These are phyloP conservation scores for Rhodophaea formosa DNA, from an alignment of 2,888 invertebrate genomes.

Conservation along the genomic window DNA sequence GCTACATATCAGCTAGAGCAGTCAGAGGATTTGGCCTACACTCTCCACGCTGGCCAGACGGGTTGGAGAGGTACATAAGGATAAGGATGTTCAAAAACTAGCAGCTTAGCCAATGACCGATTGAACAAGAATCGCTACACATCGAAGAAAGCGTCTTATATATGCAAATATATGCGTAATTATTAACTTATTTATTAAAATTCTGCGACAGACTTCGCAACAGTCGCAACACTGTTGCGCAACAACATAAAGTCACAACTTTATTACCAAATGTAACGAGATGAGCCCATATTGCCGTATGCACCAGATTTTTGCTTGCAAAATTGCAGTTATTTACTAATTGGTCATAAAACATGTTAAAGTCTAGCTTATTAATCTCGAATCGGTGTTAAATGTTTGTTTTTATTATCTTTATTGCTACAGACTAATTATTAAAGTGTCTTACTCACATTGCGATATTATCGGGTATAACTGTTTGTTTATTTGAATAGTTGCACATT, in stretches of 20 bases:
- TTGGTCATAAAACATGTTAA: background rate
- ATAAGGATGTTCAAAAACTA: too few species aligned
- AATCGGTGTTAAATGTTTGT: background rate
- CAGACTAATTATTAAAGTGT: background rate
- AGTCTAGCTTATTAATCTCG: background rate
- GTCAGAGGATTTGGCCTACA: too few species aligned
- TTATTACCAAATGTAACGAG: background rate
- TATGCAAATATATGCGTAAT: background rate
- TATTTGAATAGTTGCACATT: too few species aligned
- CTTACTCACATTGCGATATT: too few species aligned
- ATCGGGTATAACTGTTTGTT: too few species aligned
- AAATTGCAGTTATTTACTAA: background rate
- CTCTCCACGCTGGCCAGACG: too few species aligned
- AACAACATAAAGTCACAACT: background rate
- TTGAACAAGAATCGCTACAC: background rate
- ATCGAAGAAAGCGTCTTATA: background rate
- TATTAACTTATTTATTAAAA: background rate
- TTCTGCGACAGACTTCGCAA: background rate
- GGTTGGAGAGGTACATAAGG: too few species aligned
- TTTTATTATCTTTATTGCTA: background rate
- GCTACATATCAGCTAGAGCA: too few species aligned
- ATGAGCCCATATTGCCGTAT: conserved; percentile 3
- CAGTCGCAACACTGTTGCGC: background rate
- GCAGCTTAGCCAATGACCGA: too few species aligned
- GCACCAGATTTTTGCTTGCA: background rate